phyloP scores from a whole-genome alignment of 2,113 vertebrate genomes.

The Plecturocebus donacophilus region DNA sequence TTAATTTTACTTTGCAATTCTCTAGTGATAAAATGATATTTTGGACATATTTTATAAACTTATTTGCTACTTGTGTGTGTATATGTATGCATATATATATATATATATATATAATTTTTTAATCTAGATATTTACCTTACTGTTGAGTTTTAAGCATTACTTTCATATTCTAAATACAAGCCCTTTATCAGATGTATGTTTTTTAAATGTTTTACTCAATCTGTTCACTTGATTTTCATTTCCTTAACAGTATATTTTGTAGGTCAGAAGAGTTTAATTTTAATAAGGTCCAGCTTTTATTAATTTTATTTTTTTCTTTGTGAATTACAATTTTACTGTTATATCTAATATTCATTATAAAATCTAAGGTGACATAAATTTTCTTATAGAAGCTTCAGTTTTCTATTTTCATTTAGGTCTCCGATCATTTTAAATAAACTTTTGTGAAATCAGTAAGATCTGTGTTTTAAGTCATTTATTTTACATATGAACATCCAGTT shows the following conservation, averaged over 20 bases:
- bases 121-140: neutral
- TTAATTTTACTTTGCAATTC: neutral
- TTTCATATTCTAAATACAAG: neutral
- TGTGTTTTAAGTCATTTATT: neutral
- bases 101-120: neutral
- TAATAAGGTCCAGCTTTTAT: neutral
- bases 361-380: neutral
- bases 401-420: neutral
- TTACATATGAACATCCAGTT: neutral
- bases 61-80: neutral
- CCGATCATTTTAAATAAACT: neutral
- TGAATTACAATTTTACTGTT: neutral
- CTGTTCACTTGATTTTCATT: neutral
- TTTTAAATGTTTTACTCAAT: neutral
- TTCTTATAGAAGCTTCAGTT: neutral
- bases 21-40: neutral
- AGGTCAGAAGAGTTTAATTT: neutral
- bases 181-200: neutral
- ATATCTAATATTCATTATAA: neutral
- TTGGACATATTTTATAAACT: neutral
- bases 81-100: too few species aligned
- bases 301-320: neutral
- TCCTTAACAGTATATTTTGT: neutral
- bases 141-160: neutral
- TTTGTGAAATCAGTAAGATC: neutral